Base-by-base conservation (phyloP, 1,140 invertebrate species). In the Drosophila neocordata region DNA sequence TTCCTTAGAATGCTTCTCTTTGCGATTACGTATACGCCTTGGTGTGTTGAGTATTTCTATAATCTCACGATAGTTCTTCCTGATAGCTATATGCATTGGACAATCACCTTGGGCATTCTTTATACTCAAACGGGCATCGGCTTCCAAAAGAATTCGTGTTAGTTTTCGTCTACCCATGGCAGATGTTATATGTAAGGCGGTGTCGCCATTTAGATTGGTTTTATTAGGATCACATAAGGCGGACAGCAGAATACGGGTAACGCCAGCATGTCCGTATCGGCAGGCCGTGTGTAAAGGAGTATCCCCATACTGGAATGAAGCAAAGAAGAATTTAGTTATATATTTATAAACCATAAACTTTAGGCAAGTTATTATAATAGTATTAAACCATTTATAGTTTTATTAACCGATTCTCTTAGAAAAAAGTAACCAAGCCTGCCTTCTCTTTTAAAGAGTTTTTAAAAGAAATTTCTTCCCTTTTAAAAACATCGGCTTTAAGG, bases 171-270 rank as follows among this genome's bases (percentile, higher is more conserved):
- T 93, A 13, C 97, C 97, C 96, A 99, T 97, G 1, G 98, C 98
- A 6, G 97, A 96, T 4, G 97, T 95, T 73, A 99, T 98, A 91
- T 99, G 98, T 15, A 99, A 92, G 0, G 97, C 95, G 0, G 97
- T 98, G 90, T 99, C 98, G 1, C 97, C 97, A 93, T 99, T 99
- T 92, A 98, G 98, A 91, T 99, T 99, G 77, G 97, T 96, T 91
- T 97, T 96, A 56, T 96, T 97, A 22, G 98, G 95, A 72, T 95
- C 94, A 88, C 96, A 97, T 57, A 96, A 93, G 3, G 97, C 98
- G 53, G 97, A 98, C 65, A 99, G 96, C 8, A 99, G 94, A 69
- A 99, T 99, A 24, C 98, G 93, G 0, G 96, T 96, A 31, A 99
- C 98, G 13, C 99, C 98, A 0, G 98, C 98, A 92, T 99, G 98